These are phyloP conservation scores for Caenorhabditis sinica DNA, from an alignment of 2,888 invertebrate genomes.

Conservation along the genomic window DNA sequence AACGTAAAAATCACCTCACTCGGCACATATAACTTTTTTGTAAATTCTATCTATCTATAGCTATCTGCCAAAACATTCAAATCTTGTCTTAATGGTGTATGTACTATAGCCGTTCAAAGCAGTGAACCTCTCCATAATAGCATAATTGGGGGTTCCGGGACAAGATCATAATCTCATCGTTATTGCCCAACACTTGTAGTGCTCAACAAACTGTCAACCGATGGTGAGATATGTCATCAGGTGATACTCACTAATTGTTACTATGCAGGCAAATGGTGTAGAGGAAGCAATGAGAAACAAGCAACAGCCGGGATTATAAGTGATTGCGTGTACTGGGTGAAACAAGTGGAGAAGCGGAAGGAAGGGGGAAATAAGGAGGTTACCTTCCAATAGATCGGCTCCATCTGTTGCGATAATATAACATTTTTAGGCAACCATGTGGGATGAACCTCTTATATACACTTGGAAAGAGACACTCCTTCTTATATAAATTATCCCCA, in stretches of 20 bases:
- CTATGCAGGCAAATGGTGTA: slow-evolving; percentile 23
- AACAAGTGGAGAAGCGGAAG: slow-evolving; percentile 51
- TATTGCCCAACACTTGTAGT: slow-evolving; percentile 55
- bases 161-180: slow-evolving; percentile 49
- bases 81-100: not conserved
- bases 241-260: slow-evolving; percentile 53
- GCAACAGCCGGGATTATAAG: slow-evolving; percentile 54
- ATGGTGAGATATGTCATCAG: slow-evolving; percentile 62
- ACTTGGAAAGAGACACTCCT: slow-evolving; percentile 45
- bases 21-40: too few relatives aligned
- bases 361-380: slow-evolving; percentile 17
- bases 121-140: slow-evolving; percentile 41
- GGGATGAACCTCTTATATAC: slow-evolving; percentile 45
- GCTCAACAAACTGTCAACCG: slow-evolving; percentile 61
- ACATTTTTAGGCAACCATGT: slow-evolving; percentile 58
- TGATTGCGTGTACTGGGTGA: slow-evolving; percentile 60
- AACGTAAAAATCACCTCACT: too few relatives aligned
- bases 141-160: slow-evolving; percentile 34
- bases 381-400: slow-evolving; percentile 46
- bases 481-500: slow-evolving; percentile 60
- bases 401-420: slow-evolving; percentile 64
- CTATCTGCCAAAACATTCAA: slow-evolving; percentile 13
- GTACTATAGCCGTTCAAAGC: slow-evolving; percentile 31
- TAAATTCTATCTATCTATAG: too few relatives aligned
- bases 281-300: not conserved